Percentiles rank a stretch among this genome's conserved stretches.
phyloP scores from a whole-genome alignment of 2,797 vertebrate species.

The Falco berigora region DNA sequence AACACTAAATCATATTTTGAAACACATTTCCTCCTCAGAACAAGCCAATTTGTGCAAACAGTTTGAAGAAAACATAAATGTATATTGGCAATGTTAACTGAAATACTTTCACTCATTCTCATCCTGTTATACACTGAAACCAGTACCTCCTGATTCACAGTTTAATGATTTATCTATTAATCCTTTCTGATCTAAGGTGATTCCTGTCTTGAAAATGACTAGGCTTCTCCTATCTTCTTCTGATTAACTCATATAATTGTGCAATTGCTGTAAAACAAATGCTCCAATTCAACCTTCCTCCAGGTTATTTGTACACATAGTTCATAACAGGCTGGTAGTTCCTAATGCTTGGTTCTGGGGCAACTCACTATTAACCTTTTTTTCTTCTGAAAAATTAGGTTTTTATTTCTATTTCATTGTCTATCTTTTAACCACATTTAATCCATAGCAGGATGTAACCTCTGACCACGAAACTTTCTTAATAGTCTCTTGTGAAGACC shows the following conservation, averaged over 20 bases:
- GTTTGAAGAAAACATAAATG: background rate
- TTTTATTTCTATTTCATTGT: conserved; percentile 28
- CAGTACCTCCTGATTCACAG: background rate
- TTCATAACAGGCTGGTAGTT: background rate
- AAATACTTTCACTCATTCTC: background rate
- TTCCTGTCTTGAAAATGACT: background rate
- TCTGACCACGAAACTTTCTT: background rate
- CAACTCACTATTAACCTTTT: background rate
- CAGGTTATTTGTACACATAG: background rate
- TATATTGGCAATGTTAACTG: background rate
- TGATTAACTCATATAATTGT: background rate
- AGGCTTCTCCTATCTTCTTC: background rate
- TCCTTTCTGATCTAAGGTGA: background rate
- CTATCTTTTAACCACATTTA: conserved; percentile 1
- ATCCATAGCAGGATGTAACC: background rate
- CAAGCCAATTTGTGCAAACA: background rate
- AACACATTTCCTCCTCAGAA: background rate
- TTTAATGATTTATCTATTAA: background rate
- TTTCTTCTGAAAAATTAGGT: conserved; percentile 2
- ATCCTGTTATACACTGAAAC: background rate
- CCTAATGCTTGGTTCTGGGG: background rate
- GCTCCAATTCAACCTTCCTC: background rate
- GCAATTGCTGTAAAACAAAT: background rate
- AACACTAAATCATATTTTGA: background rate
- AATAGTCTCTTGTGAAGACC: background rate